Base-by-base conservation (phyloP, 2,113 vertebrate genomes). In the Lethenteron reissneri region DNA sequence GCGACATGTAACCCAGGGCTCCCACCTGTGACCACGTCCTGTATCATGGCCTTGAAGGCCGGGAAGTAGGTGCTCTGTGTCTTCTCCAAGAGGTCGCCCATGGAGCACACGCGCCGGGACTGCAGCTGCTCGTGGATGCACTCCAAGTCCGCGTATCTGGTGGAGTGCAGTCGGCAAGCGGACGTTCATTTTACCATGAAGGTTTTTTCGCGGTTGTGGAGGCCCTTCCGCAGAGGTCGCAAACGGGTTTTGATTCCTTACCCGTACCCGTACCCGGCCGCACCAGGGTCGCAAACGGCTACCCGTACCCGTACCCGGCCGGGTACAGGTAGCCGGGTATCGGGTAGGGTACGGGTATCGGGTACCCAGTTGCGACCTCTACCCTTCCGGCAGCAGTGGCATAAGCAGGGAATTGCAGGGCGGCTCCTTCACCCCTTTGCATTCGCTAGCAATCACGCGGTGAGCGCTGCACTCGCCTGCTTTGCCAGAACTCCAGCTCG, bases 401-500 rank as follows among this genome's bases (percentile, higher is more conserved):
- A 11, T 10, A n/a, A 68, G 21, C 60, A 68, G 11, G 64, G 9
- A 17, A 17, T 68, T 68, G 10, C 25, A 17, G 9, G n/a, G 10
- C 11, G 25, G 25, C 64, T 25, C n/a, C 9, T 68, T 25, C 25
- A n/a, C 14, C 60, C n/a, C 64, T 68, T n/a, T 68, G 1, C 64
- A 9, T 10, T 68, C 25, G 64, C 64, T 11, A 68, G 64, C 64
- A 68, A 68, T 68, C 21, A n/a, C 11, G n/a, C 64, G n/a, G n/a
- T 11, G 8, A 3, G 19, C 69, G 72, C 14, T 41, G 2, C 8
- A 19, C 17, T 57, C 77, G 97, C 94, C 92, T 89, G 83, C 73
- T 86, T 75, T 77, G 87, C 91, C 92, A 96, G 82, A 95, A 95
- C 19, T 85, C 81, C 75, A 97, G 71, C 57, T 96, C 92, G n/a